Conservation (phyloP, 1,140 invertebrate genomes). For the Achroia grisella region DNA sequence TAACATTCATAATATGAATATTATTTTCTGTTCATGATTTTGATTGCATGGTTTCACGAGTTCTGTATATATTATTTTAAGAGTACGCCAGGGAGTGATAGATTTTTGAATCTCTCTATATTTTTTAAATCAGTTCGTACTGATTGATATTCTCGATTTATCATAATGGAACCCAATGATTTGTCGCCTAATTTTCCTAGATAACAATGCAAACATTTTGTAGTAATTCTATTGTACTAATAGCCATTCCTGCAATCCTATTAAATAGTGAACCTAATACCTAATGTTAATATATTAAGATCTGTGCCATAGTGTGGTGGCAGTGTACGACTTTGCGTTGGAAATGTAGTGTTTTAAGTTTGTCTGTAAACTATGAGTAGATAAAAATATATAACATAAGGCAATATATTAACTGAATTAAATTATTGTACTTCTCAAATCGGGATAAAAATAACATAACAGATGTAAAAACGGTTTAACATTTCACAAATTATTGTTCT, state of each 20-base stretch:
- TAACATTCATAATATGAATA: slow-evolving; percentile 31
- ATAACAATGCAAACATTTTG: slow-evolving; percentile 3
- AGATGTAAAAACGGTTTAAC: no score
- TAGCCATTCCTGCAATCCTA: slow-evolving; percentile 11
- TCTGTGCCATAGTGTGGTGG: slow-evolving; percentile 69
- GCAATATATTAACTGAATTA: slow-evolving; percentile 32
- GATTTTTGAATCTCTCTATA: slow-evolving; percentile 67
- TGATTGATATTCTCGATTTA: slow-evolving; percentile 3
- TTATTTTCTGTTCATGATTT: slow-evolving; percentile 38
- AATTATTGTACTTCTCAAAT: neutral
- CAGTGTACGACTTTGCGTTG: slow-evolving; percentile 56
- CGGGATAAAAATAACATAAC: no score
- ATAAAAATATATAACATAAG: slow-evolving; percentile 59
- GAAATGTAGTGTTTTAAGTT: slow-evolving; percentile 58
- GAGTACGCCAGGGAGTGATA: slow-evolving; percentile 65
- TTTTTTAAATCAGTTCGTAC: slow-evolving; percentile 19
- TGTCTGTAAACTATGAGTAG: slow-evolving; percentile 58
- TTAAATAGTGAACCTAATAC: slow-evolving; percentile 40
- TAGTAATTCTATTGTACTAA: neutral
- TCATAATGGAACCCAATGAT: neutral
- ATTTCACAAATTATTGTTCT: no score
- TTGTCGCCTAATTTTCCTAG: neutral
- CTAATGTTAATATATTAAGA: slow-evolving; percentile 50
- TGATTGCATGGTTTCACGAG: slow-evolving; percentile 61
- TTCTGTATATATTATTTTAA: slow-evolving; percentile 70